Evolutionary conservation across 2,888 invertebrate genomes (phyloP), one percentile per base, ranked within the genome.

Genomic region (Coelinius sp.): DNA sequence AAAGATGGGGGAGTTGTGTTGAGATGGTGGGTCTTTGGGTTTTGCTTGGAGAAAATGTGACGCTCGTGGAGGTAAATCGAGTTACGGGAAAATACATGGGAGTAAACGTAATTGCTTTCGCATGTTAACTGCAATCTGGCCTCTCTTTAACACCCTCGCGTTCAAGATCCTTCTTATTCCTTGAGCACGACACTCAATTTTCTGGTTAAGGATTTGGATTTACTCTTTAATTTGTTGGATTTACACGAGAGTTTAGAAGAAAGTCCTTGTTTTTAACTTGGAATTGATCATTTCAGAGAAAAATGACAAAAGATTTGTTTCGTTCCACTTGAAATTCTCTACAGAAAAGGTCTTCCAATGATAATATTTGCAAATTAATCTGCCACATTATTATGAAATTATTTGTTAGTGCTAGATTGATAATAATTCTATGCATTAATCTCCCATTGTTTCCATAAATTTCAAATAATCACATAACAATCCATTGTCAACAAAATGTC

Each of bases 81-180:
- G 59, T 56, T 46, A 7, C 41, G 68, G 17, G 68, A 27, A 69
- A 62, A 46, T 69, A 25, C n/a, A 20, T 49, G 27, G 27, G 62
- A 70, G 59, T 52, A 65, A 73, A 65, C 73, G 64, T 75, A 73
- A 75, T 75, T 73, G 73, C 66, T 70, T 75, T 75, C 59, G 68
- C 73, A 73, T 73, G 69, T 75, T 49, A 24, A 71, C 74, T 70
- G 71, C 74, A 74, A 74, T 74, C 74, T 74, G 52, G 59, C 59
- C 68, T 24, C 17, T 46, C 44, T 49, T 53, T 24, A 59, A 59
- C 66, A 38, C 44, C 46, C 35, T 71, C 46, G 71, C 53, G 38
- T 25, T 49, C 44, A 44, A 44, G 38, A 62, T 71, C 49, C 68
- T 41, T 31, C 25, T 66, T 41, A 35, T 59, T 59, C 59, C 14